Percentiles rank a stretch among this genome's conserved stretches.
These are phyloP conservation scores for Panagrolaimus sp. DNA, from an alignment of 1,140 invertebrate genomes.

Conservation along the genomic window DNA sequence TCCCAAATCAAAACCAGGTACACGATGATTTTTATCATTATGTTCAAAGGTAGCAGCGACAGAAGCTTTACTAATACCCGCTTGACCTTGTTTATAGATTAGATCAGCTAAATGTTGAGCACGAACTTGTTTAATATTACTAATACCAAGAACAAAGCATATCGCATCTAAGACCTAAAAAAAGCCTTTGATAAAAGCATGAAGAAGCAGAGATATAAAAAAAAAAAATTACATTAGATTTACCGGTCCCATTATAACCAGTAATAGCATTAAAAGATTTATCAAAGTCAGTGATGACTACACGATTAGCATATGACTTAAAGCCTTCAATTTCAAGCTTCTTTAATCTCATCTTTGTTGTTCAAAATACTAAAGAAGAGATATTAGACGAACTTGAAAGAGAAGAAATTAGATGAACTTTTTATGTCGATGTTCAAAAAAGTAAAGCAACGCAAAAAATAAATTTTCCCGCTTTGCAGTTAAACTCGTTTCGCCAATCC, in stretches of 20 bases:
- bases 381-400: too few species aligned
- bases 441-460: too few species aligned
- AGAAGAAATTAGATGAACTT: too few species aligned
- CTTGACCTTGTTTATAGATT: conserved; percentile 94
- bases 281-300: conserved; percentile 89
- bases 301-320: conserved; percentile 89
- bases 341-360: conserved; percentile 79
- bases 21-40: conserved; percentile 72
- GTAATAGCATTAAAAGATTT: conserved; percentile 95
- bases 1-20: conserved; percentile 83
- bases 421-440: too few species aligned
- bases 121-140: conserved; percentile 21
- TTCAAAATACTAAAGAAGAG: too few species aligned
- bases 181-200: too few species aligned
- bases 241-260: conserved; percentile 93
- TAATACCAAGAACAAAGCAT: conserved; percentile 90
- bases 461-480: too few species aligned
- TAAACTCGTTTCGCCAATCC: too few species aligned
- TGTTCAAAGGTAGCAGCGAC: conserved; percentile 96
- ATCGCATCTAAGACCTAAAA: conserved; percentile 95
- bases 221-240: too few species aligned
- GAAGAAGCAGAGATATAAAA: too few species aligned
- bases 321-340: conserved; percentile 90
- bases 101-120: conserved; percentile 65
- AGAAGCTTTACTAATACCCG: conserved; percentile 86